Base-by-base conservation (phyloP, 2,888 invertebrate species). In the Drosophila maculinotata region DNA sequence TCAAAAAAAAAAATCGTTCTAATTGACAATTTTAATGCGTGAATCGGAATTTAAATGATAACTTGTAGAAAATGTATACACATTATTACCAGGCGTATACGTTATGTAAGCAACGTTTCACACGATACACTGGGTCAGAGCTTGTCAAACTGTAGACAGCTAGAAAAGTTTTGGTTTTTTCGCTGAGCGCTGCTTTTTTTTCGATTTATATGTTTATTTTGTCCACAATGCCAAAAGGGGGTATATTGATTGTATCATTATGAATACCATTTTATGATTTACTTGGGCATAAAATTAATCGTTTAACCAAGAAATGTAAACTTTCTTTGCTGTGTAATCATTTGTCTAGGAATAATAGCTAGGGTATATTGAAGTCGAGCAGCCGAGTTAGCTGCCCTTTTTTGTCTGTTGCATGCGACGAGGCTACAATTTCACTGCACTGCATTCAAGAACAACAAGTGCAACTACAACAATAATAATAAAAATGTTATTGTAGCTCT, bases 51-150 rank as follows among this genome's bases (percentile, higher is more conserved):
- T 45, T 28, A 39, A 35, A 9, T 20, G 20, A 20, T 25, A 49
- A 60, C 31, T 53, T 5, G 6, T 14, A 53, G 20, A 26, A 45
- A 15, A 23, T 17, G 12, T 6, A 15, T n/a, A 23, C 8, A 25
- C 33, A 15, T 7, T 17, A 41, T 7, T 15, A 20, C 10, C 12
- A 12, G 9, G 14, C 23, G 12, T 1, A 6, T 28, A 7, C 39
- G 26, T 75, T 75, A 72, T 36, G 58, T 75, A 69, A 72, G 39
- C 52, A 9, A 33, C 14, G 51, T 58, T 74, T 72, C 71, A 75
- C 71, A 72, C 75, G 71, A 64, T 72, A 44, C 71, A 59, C 49
- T 59, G 65, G 41, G 65, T 39, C 65, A 76, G 71, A 53, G 49
- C 51, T 9, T 53, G 17, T 17, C 26, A 56, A 72, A 72, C 76